Evolutionary conservation across 2,113 vertebrate species (phyloP).

Genomic region (Eulacestoma nigropectus): DNA sequence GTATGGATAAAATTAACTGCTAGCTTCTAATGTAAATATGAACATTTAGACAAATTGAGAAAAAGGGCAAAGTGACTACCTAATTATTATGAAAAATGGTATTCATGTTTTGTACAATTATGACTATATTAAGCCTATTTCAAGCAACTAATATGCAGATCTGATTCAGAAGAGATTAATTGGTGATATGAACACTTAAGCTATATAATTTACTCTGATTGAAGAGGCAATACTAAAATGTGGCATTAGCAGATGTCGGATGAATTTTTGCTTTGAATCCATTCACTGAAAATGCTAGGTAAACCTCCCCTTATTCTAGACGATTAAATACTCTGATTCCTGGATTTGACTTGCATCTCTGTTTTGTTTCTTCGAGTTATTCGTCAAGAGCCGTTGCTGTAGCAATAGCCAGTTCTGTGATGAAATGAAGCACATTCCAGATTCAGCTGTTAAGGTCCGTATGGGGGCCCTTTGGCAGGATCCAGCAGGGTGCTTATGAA

Average conservation of each 20-base stretch:
- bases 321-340: neutral
- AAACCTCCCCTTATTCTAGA: neutral
- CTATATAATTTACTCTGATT: conserved; percentile 39
- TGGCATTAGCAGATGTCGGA: conserved; percentile 9
- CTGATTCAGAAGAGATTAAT: conserved; percentile 56
- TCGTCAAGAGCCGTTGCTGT: neutral
- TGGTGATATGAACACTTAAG: conserved; percentile 43
- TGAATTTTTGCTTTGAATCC: neutral
- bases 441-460: neutral
- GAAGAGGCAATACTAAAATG: conserved; percentile 38
- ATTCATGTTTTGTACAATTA: conserved; percentile 39
- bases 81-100: conserved; percentile 55
- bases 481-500: neutral
- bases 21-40: neutral
- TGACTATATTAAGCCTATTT: conserved; percentile 45
- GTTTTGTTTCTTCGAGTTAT: conserved; percentile 21
- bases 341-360: conserved; percentile 3
- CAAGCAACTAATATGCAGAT: conserved; percentile 49
- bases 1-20: neutral
- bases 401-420: neutral
- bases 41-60: conserved; percentile 28
- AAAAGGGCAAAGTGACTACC: neutral
- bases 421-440: neutral
- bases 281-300: neutral
- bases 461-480: neutral